Evolutionary conservation across 1,140 invertebrate genomes (phyloP).

Genomic region (Drosophila mojavensis): DNA sequence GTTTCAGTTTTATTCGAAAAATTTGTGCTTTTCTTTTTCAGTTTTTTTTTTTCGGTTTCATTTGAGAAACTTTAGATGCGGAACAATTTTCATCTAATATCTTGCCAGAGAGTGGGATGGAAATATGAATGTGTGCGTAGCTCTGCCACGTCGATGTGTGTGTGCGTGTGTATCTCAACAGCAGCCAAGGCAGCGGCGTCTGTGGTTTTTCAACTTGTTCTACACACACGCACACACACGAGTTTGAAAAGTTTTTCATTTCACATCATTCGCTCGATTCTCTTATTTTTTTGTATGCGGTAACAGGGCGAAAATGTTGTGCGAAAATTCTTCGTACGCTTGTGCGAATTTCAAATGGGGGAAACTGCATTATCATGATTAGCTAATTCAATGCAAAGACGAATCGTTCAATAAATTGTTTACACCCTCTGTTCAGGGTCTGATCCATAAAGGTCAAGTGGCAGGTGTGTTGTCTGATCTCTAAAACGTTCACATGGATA

Average conservation of each 20-base stretch:
- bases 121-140: conserved; percentile 60
- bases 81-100: conserved; percentile 74
- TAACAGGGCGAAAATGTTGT: conserved; percentile 58
- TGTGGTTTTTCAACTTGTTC: conserved; percentile 66
- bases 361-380: conserved; percentile 33
- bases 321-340: conserved; percentile 51
- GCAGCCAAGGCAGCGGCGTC: conserved; percentile 42
- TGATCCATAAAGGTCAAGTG: conserved; percentile 11
- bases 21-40: conserved; percentile 4
- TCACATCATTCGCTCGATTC: conserved; percentile 44
- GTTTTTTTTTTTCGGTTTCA: conserved; percentile 35
- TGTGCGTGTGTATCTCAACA: conserved; percentile 15
- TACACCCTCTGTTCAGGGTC: conserved; percentile 24
- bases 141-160: not conserved
- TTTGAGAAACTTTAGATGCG: conserved; percentile 79
- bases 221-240: conserved; percentile 16
- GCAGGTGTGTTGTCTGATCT: not conserved
- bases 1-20: conserved; percentile 46
- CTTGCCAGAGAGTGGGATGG: conserved; percentile 73
- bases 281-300: conserved; percentile 44
- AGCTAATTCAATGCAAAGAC: conserved; percentile 24
- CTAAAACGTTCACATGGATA: not conserved
- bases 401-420: conserved; percentile 21
- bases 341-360: conserved; percentile 5
- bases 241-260: conserved; percentile 56